phyloP scores from a whole-genome alignment of 2,113 vertebrate genomes.

The Atlantisia rogersi region DNA sequence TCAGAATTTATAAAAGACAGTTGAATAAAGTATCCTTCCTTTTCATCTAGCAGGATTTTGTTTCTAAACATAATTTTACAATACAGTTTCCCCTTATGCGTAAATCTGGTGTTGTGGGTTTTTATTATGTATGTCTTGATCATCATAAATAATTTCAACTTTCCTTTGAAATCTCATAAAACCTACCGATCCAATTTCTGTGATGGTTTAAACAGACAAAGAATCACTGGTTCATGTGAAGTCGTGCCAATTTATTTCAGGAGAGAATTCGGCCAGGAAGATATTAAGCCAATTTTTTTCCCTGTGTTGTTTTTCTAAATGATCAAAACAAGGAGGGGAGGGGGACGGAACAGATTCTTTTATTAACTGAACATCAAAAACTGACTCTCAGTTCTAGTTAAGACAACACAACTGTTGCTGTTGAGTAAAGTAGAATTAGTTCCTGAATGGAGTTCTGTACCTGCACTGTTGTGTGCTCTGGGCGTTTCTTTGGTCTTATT shows the following conservation, averaged over 20 bases:
- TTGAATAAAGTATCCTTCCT: not conserved
- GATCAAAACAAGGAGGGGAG: not conserved
- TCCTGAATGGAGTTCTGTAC: not conserved
- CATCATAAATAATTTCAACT: not conserved
- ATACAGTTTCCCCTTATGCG: not conserved
- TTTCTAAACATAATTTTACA: not conserved
- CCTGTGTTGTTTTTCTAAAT: not conserved
- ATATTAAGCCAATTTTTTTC: not conserved
- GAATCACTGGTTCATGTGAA: not conserved
- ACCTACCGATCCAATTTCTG: not conserved
- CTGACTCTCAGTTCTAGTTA: not conserved
- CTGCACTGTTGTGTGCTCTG: not conserved
- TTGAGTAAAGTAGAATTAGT: not conserved
- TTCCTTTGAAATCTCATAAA: not conserved
- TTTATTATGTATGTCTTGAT: not conserved
- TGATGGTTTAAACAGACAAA: not conserved
- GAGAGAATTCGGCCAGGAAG: not conserved
- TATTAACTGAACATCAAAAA: not conserved
- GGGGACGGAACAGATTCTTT: accelerated
- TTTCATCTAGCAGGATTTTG: not conserved
- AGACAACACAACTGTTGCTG: not conserved
- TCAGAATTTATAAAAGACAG: not conserved
- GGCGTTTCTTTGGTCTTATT: not conserved
- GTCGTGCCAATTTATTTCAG: not conserved
- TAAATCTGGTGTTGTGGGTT: not conserved